Percentiles rank a stretch among this genome's conserved stretches.
phyloP scores from a whole-genome alignment of 2,888 invertebrate genomes.

The Gryllus longicercus region DNA sequence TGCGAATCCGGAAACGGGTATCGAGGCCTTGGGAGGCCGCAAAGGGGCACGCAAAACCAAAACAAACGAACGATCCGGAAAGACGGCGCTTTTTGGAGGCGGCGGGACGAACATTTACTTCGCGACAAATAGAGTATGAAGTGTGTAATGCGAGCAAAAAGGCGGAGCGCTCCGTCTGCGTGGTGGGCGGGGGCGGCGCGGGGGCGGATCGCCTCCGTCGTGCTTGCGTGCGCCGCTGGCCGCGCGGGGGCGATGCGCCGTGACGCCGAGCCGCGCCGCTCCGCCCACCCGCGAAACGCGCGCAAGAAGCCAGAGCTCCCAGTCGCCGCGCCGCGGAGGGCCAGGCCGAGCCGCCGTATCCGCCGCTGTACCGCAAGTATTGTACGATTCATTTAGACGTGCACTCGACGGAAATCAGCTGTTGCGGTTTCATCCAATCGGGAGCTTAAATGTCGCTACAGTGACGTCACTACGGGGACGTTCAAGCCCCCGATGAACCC shows the following conservation, averaged over 20 bases:
- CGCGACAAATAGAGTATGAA: neutral
- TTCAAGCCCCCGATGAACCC: no score
- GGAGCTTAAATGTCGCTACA: no score
- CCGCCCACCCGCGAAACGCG: neutral
- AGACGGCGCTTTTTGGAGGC: neutral
- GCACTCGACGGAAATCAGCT: no score
- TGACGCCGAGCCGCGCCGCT: neutral
- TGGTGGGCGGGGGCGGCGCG: neutral
- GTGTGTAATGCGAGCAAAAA: conserved; percentile 8
- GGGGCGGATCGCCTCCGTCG: neutral
- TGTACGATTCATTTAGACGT: no score
- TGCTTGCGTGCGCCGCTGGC: conserved; percentile 3
- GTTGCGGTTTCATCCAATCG: no score
- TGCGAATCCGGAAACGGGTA: neutral
- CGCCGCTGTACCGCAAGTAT: no score
- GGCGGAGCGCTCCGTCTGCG: neutral
- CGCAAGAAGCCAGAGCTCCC: neutral
- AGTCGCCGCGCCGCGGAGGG: no score
- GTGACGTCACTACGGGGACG: no score
- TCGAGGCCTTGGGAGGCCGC: conserved; percentile 9
- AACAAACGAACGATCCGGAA: neutral
- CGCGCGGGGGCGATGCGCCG: neutral
- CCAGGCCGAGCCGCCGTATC: no score
- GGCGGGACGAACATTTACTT: neutral
- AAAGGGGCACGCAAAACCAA: neutral